phyloP scores from a whole-genome alignment of 2,888 invertebrate genomes.

The Muschampia plurimacula region DNA sequence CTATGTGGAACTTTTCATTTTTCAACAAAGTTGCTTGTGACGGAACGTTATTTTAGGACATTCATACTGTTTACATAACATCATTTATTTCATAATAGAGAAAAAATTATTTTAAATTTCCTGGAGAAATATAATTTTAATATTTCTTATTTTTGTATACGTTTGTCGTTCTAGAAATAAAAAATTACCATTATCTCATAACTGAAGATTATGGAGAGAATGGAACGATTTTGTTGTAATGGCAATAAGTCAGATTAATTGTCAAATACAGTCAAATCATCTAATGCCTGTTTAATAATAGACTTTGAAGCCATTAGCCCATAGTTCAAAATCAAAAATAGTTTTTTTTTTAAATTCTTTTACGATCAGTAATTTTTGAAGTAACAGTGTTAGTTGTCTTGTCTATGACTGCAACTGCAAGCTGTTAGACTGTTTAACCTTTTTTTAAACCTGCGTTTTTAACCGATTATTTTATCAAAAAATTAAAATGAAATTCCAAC shows the following conservation, averaged over 20 bases:
- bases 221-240: slow-evolving; percentile 48
- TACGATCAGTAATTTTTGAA: not conserved
- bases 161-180: not conserved
- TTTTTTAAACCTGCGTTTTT: too few species aligned
- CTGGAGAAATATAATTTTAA: not conserved
- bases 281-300: not conserved
- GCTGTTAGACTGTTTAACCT: too few species aligned
- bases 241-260: slow-evolving; percentile 52
- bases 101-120: not conserved
- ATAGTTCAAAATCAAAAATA: not conserved
- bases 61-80: not conserved
- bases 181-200: too few species aligned
- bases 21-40: slow-evolving; percentile 50
- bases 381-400: too few species aligned
- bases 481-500: too few species aligned
- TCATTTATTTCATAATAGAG: not conserved
- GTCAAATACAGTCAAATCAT: slow-evolving; percentile 44
- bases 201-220: slow-evolving; percentile 6
- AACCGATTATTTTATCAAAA: too few species aligned
- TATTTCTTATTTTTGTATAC: not conserved
- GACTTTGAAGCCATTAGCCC: not conserved
- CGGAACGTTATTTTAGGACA: slow-evolving; percentile 52
- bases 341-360: not conserved
- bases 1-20: slow-evolving; percentile 61
- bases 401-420: too few species aligned